Evolutionary conservation across 2,113 vertebrate species (phyloP).

Genomic region (Odontesthes bonariensis): DNA sequence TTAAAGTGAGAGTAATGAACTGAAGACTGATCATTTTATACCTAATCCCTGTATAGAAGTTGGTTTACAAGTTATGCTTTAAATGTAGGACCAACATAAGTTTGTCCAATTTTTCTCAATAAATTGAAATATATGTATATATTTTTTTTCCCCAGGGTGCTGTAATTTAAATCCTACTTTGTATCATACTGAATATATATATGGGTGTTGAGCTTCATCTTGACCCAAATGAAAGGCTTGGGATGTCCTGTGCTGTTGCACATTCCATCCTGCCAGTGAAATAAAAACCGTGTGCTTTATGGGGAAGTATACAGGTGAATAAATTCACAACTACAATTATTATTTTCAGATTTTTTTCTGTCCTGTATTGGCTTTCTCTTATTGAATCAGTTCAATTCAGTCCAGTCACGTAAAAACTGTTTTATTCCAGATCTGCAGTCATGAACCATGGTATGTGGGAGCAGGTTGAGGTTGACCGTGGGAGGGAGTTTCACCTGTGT

Average conservation of each 20-base stretch:
- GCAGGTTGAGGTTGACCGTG: background rate
- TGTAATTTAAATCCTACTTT: conserved; percentile 1
- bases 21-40: too few relatives aligned
- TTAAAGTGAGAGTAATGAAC: too few relatives aligned
- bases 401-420: background rate
- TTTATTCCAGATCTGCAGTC: background rate
- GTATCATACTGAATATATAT: background rate
- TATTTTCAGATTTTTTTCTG: background rate
- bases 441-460: conserved; percentile 5
- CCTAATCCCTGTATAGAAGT: too few relatives aligned
- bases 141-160: background rate
- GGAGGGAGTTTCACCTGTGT: background rate
- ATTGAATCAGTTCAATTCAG: background rate
- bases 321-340: background rate
- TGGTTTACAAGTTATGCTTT: too few relatives aligned
- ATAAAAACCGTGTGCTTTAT: conserved; percentile 6
- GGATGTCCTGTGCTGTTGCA: background rate
- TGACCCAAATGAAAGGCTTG: conserved; percentile 4
- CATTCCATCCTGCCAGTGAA: background rate
- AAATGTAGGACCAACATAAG: too few relatives aligned
- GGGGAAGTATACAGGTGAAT: conserved; percentile 6
- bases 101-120: too few relatives aligned
- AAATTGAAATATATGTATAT: too few relatives aligned
- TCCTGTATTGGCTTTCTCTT: background rate
- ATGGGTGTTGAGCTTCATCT: background rate